Percentiles rank a stretch among this genome's conserved stretches.
Evolutionary conservation across 37 sponge, comb jelly and placozoan species (phyloP).

Genomic region (Theonella swinhoei): DNA sequence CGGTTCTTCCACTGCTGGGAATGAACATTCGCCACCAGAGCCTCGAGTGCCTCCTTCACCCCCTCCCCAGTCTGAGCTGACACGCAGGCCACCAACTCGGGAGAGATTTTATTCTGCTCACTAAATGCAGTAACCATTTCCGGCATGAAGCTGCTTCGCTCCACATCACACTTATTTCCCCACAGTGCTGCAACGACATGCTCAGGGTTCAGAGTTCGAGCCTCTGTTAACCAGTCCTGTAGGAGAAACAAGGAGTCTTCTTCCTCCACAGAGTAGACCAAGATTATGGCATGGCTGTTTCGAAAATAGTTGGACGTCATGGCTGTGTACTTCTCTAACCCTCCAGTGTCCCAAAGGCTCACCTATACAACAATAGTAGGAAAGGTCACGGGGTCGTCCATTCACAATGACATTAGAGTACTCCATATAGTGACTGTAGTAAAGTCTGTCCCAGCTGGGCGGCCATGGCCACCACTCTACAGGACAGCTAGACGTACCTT

Average conservation of each 20-base stretch:
- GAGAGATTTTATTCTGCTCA: neutral
- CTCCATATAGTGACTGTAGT: no score
- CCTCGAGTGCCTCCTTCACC: neutral
- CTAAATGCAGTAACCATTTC: neutral
- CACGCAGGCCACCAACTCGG: neutral
- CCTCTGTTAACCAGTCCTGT: conserved; percentile 30
- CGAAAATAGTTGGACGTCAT: conserved; percentile 59
- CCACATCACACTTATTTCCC: conserved; percentile 41
- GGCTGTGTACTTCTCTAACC: conserved; percentile 29
- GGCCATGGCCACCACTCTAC: no score
- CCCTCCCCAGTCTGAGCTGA: conserved; percentile 1
- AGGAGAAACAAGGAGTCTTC: conserved; percentile 5
- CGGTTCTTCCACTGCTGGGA: neutral
- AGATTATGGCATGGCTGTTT: conserved; percentile 36
- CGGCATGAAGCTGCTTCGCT: neutral
- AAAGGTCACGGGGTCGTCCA: neutral
- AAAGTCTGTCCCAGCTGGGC: no score
- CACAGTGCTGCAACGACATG: conserved; percentile 39
- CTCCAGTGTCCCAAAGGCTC: conserved; percentile 59
- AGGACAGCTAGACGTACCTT: neutral
- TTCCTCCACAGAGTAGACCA: conserved; percentile 42
- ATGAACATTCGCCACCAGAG: neutral
- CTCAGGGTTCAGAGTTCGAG: neutral
- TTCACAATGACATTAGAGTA: no score
- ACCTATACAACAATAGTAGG: conserved; percentile 31